These are phyloP conservation scores for human (Homo sapiens) DNA, from an alignment of 2,113 vertebrate genomes.

Conservation along the genomic window DNA sequence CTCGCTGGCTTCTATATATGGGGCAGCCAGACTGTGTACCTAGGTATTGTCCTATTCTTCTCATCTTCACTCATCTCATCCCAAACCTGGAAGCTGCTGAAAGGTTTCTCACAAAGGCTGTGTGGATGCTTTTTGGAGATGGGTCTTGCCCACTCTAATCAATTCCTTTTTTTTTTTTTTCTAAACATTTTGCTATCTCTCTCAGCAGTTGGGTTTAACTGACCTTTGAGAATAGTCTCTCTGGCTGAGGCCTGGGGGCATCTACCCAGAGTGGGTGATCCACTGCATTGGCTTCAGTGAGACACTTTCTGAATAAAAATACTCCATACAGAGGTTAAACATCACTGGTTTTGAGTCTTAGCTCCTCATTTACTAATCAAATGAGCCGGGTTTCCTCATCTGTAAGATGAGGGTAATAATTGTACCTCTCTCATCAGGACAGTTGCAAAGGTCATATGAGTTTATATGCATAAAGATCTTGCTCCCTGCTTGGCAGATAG, in stretches of 20 bases:
- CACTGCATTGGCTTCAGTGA: not conserved
- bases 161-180: not conserved
- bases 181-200: not conserved
- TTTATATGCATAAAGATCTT: not conserved
- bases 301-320: not conserved
- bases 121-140: not conserved
- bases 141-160: not conserved
- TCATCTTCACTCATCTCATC: not conserved
- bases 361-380: not conserved
- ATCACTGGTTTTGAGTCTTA: not conserved
- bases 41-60: not conserved
- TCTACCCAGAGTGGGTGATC: not conserved
- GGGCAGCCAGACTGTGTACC: not conserved
- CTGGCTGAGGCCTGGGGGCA: not conserved
- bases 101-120: not conserved
- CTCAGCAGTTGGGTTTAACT: not conserved
- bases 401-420: not conserved
- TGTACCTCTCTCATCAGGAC: not conserved
- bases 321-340: not conserved
- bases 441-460: not conserved
- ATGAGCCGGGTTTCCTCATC: not conserved
- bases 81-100: not conserved
- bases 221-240: not conserved
- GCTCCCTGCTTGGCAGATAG: not conserved
- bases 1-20: accelerated